Percentiles rank a stretch among this genome's conserved stretches.
Conservation (phyloP, 2,113 vertebrate genomes). For the Clarias batrachus region DNA sequence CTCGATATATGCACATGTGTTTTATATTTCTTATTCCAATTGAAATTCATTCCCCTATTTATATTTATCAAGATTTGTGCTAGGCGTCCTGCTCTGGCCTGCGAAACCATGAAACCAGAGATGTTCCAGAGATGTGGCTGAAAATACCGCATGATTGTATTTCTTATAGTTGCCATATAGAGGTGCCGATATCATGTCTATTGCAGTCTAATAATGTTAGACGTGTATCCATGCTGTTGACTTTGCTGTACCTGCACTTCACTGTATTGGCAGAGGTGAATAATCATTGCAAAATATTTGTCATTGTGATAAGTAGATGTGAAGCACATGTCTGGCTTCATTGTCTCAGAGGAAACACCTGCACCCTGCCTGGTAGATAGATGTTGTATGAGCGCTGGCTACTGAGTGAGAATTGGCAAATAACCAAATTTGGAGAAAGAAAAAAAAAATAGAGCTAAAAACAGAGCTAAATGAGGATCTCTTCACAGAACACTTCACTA, state of each 20-base stretch:
- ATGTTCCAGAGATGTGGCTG: not conserved
- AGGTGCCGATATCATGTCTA: not conserved
- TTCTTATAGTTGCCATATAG: not conserved
- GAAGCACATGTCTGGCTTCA: not conserved
- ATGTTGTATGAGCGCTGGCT: not conserved
- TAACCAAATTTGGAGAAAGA: not conserved
- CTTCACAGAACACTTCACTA: not conserved
- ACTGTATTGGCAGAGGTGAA: not conserved
- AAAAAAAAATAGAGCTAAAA: not conserved
- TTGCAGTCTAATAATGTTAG: not conserved
- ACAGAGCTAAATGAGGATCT: not conserved
- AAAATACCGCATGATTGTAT: slow-evolving; percentile 1
- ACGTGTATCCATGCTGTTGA: not conserved
- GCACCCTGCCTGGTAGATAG: not conserved
- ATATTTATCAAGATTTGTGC: slow-evolving; percentile 22
- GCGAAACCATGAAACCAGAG: not conserved
- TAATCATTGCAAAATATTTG: not conserved
- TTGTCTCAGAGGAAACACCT: not conserved
- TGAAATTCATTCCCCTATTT: slow-evolving; percentile 19
- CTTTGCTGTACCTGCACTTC: not conserved
- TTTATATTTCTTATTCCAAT: slow-evolving; percentile 11
- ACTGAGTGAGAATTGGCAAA: not conserved
- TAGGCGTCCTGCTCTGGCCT: not conserved
- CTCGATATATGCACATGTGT: slow-evolving; percentile 11
- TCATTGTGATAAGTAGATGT: not conserved